These are phyloP conservation scores for Mythimna albipuncta DNA, from an alignment of 2,888 invertebrate species.

Conservation along the genomic window DNA sequence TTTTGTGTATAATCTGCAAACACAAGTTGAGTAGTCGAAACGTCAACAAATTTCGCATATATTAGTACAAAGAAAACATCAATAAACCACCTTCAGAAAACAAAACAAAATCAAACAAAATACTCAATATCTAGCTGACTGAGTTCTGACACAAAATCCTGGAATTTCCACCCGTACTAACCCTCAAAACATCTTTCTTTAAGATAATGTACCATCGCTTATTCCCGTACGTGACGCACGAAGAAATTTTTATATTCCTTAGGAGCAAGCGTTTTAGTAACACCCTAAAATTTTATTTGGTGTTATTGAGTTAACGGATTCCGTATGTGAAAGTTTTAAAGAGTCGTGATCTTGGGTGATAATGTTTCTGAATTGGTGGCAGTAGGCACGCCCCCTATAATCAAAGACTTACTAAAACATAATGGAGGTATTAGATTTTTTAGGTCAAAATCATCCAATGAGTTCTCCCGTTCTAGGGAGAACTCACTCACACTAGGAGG, in stretches of 20 bases:
- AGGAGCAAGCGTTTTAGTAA: conserved; percentile 63
- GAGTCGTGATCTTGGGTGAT: conserved; percentile 1
- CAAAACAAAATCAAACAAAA: conserved; percentile 5
- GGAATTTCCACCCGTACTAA: conserved; percentile 23
- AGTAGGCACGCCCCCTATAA: not conserved
- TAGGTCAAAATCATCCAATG: too few relatives aligned
- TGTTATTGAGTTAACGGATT: conserved; percentile 44
- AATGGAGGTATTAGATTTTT: not conserved
- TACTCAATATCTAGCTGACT: not conserved
- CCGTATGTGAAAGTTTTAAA: conserved; percentile 4
- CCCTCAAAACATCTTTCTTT: conserved; percentile 50
- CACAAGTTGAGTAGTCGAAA: too few relatives aligned
- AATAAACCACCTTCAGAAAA: not conserved
- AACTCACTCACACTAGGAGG: too few relatives aligned
- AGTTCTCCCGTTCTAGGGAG: too few relatives aligned
- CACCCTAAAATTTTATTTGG: conserved; percentile 57
- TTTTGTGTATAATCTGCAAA: too few relatives aligned
- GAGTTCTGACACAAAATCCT: conserved; percentile 17
- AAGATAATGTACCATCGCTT: conserved; percentile 77
- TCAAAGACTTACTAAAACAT: not conserved
- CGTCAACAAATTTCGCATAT: not conserved
- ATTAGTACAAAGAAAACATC: not conserved
- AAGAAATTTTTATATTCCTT: conserved; percentile 72
- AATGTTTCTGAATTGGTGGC: not conserved
- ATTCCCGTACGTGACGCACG: conserved; percentile 77